Evolutionary conservation across 1,140 invertebrate species (phyloP), one percentile per base, ranked within the genome.

Genomic region (Eumaeus atala): DNA sequence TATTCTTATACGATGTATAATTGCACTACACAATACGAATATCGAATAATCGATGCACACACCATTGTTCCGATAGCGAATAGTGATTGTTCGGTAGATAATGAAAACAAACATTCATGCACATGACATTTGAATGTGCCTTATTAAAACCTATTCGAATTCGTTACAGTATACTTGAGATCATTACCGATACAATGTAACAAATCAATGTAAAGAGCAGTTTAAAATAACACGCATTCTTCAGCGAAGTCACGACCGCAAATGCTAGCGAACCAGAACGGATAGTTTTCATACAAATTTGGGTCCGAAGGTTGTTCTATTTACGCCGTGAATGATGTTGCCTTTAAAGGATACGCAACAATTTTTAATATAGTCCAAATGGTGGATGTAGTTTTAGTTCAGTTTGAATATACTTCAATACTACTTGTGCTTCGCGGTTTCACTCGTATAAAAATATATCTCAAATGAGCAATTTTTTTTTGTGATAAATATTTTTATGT

Each of bases 171-270:
- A 54, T 67, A 72, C 61, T 63, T 54, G 51, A 67, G 69, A 77
- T 74, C 61, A 66, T 73, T 74, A 77, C 73, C 64, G 58, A 61
- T 28, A 74, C 70, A 73, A 72, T 75, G 64, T 51, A 63, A 55
- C 67, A 62, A 72, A 76, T 74, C 70, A 71, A 71, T 76, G 64
- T 38, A 52, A 50, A 17, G 36, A 21, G 49, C 51, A 12, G 48
- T 35, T 17, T 16, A 44, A 44, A 44, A 44, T 44, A 44, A 44
- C 40, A 44, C 21, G 9, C 49, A 53, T 37, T 18, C 36, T 16
- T 53, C 28, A n/a, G 44, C 28, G 34, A 8, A 48, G 44, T 17
- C 36, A 49, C 36, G 11, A 59, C 57, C 51, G 44, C 47, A 44
- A 44, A 53, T 50, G 35, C 44, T 49, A 49, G 17, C 42, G n/a